Base-by-base conservation (phyloP, 1,140 invertebrate species). In the Nephila pilipes region DNA sequence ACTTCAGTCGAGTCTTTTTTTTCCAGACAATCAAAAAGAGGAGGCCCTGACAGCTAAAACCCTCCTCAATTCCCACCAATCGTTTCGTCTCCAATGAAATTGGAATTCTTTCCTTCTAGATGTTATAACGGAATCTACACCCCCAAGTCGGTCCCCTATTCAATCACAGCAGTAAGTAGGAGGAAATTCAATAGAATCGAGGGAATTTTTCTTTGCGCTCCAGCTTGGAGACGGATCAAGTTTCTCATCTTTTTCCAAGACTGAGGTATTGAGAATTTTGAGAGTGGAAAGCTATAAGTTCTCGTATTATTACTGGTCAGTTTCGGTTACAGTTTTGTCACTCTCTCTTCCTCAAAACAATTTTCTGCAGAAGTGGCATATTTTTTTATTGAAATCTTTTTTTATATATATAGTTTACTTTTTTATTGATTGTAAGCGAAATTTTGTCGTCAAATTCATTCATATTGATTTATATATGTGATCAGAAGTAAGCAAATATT, bases 81-180 rank as follows among this genome's bases (percentile, higher is more conserved):
- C 89, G 65, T 80, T 60, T 88, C 60, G 65, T 32, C 57, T 14
- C 79, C 89, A 79, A 80, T 90, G 88, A 80, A 90, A 90, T 80
- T 80, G 88, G 88, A 90, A 90, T 90, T 91, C 89, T 83, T 83
- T 83, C 69, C 89, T 91, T 29, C 20, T 20, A n/a, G 57, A 81
- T 83, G 89, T 91, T 91, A 91, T 91, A 58, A 89, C 65, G 69
- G 38, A 88, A 65, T 87, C 85, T 87, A 75, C 55, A 38, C 38
- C 87, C 87, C 25, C 16, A n/a, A 16, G 58, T 36, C 55, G 32
- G 25, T 18, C 14, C 58, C 54, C 79, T 65, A 91, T 91, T 91
- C 89, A 91, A 91, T 91, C 89, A 91, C 89, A 54, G 89, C 57
- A 29, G 89, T 91, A 91, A 91, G 80, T 65, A 79, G 57, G 57